Percentiles rank a stretch among this genome's conserved stretches.
Evolutionary conservation across 2,888 invertebrate species (phyloP).

Genomic region (Pycnomerus fuliginosus): DNA sequence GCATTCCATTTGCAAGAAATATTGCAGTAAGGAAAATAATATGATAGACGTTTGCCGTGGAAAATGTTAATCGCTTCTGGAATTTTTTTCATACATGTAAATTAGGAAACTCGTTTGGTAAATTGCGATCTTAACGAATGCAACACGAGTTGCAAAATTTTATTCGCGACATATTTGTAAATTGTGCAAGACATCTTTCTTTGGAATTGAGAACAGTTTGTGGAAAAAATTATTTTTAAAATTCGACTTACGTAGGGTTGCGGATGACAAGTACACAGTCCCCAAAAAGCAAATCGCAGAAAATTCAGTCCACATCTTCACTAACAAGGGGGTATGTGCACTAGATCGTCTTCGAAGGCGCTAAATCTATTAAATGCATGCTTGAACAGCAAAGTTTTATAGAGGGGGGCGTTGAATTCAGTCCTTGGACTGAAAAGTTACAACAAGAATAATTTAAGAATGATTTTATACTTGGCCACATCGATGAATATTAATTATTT

Average conservation of each 20-base stretch:
- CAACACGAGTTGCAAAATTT: background rate
- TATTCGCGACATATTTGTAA: background rate
- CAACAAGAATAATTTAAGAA: background rate
- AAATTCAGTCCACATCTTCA: slow-evolving; percentile 2
- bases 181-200: background rate
- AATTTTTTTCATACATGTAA: slow-evolving; percentile 1
- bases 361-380: slow-evolving; percentile 4
- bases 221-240: background rate
- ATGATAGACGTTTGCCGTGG: background rate
- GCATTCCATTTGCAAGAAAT: too few relatives aligned
- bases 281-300: slow-evolving; percentile 5
- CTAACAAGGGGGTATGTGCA: slow-evolving; percentile 1
- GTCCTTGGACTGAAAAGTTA: slow-evolving; percentile 21
- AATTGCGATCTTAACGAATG: background rate
- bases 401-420: slow-evolving; percentile 6
- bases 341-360: slow-evolving; percentile 9
- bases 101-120: background rate
- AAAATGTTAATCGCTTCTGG: background rate
- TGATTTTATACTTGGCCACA: too few relatives aligned
- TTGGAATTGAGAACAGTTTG: background rate
- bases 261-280: slow-evolving; percentile 11
- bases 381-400: slow-evolving; percentile 18
- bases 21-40: too few relatives aligned
- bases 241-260: slow-evolving; percentile 13
- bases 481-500: too few relatives aligned